phyloP scores from a whole-genome alignment of 2,797 vertebrate genomes.

The Hephaestus fuliginosus region DNA sequence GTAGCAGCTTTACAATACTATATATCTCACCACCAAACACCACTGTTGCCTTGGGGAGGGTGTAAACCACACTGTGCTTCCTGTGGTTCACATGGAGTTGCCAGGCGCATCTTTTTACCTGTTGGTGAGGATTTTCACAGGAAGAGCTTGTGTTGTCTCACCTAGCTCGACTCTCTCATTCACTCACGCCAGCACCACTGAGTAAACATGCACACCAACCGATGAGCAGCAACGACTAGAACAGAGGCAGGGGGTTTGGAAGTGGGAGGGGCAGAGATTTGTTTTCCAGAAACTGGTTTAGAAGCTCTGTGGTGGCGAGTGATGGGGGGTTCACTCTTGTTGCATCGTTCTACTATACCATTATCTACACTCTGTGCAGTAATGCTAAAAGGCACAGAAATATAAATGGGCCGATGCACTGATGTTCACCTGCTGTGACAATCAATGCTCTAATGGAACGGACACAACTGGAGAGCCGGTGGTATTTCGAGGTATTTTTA shows the following conservation, averaged over 20 bases:
- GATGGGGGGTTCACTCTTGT: conserved; percentile 12
- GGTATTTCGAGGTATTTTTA: conserved; percentile 32
- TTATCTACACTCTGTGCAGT: conserved; percentile 30
- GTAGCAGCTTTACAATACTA: conserved; percentile 36
- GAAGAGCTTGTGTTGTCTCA: conserved; percentile 51
- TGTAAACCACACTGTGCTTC: conserved; percentile 32
- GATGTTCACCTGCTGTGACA: conserved; percentile 51
- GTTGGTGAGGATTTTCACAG: conserved; percentile 57
- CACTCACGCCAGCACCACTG: conserved; percentile 1
- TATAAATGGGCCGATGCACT: conserved; percentile 33
- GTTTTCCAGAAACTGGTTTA: conserved; percentile 6
- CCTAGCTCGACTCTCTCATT: conserved; percentile 42
- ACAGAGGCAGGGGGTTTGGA: neutral
- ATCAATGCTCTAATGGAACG: conserved; percentile 55
- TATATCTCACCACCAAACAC: conserved; percentile 38
- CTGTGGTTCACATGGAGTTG: conserved; percentile 40
- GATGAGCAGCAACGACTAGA: conserved; percentile 29
- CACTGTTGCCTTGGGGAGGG: conserved; percentile 51
- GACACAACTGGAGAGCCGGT: conserved; percentile 14
- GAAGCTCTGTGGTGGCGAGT: neutral
- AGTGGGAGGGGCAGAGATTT: neutral
- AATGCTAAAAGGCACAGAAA: conserved; percentile 28
- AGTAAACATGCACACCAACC: conserved; percentile 17
- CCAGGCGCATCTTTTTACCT: conserved; percentile 48
- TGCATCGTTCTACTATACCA: conserved; percentile 24